phyloP scores from a whole-genome alignment of 2,888 invertebrate species.

The Cheilosia soror region DNA sequence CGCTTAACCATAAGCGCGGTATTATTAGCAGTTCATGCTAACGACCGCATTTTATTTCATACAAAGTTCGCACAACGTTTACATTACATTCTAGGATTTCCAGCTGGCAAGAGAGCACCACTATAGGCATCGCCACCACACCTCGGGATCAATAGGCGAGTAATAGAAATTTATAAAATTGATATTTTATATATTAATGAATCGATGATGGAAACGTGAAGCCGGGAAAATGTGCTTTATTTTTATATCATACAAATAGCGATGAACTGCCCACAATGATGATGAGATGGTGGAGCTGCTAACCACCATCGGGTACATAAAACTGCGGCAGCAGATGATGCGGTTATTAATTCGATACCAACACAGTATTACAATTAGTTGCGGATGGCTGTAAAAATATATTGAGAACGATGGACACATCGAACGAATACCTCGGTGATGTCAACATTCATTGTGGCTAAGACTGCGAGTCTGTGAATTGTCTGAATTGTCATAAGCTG shows the following conservation, averaged over 20 bases:
- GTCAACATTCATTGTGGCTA: slow-evolving; percentile 73
- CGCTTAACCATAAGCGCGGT: slow-evolving; percentile 63
- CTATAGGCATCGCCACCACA: slow-evolving; percentile 37
- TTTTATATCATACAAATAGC: slow-evolving; percentile 70
- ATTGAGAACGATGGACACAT: slow-evolving; percentile 69
- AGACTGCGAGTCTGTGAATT: slow-evolving; percentile 55
- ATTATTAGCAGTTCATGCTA: slow-evolving; percentile 58
- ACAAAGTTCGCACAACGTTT: slow-evolving; percentile 77
- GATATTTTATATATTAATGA: slow-evolving; percentile 60
- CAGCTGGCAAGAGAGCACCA: slow-evolving; percentile 15
- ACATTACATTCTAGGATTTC: slow-evolving; percentile 75
- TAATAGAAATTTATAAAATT: slow-evolving; percentile 73
- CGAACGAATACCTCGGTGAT: slow-evolving; percentile 47
- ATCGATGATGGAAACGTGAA: slow-evolving; percentile 54
- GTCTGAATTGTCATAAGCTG: slow-evolving; percentile 45
- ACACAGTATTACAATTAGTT: slow-evolving; percentile 67
- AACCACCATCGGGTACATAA: slow-evolving; percentile 70
- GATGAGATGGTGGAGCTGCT: slow-evolving; percentile 23
- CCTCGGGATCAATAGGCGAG: slow-evolving; percentile 73
- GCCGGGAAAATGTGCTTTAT: slow-evolving; percentile 46
- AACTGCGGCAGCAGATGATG: slow-evolving; percentile 75
- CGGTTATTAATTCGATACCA: slow-evolving; percentile 75
- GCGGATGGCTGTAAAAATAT: slow-evolving; percentile 44
- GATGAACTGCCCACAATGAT: slow-evolving; percentile 71
- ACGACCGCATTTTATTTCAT: slow-evolving; percentile 75